phyloP scores from a whole-genome alignment of 1,140 invertebrate species.

The Hycleus phaleratus region DNA sequence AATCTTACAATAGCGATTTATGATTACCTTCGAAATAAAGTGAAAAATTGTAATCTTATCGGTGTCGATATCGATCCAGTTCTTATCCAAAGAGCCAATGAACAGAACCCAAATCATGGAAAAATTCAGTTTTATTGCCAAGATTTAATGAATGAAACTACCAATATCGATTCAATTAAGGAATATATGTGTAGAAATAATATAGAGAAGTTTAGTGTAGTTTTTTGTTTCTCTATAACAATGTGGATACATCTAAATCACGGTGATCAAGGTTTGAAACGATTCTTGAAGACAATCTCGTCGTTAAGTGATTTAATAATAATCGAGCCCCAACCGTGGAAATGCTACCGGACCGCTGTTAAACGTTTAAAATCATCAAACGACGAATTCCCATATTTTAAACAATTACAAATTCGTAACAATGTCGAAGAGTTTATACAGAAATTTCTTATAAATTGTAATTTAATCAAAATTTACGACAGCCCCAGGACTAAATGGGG shows the following conservation, averaged over 20 bases:
- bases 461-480: constrained; percentile 49
- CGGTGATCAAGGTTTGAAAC: constrained; percentile 59
- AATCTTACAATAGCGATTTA: constrained; percentile 55
- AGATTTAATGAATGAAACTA: constrained; percentile 52
- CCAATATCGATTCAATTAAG: constrained; percentile 38
- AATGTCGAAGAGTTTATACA: constrained; percentile 55
- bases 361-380: constrained; percentile 57
- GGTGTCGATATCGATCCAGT: constrained; percentile 67
- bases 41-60: constrained; percentile 48
- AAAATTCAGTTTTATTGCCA: constrained; percentile 50
- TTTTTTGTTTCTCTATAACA: constrained; percentile 73
- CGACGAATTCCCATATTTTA: constrained; percentile 52
- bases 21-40: constrained; percentile 45
- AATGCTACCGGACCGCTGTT: constrained; percentile 66
- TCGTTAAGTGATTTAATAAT: constrained; percentile 50
- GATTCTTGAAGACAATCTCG: constrained; percentile 52
- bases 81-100: constrained; percentile 57
- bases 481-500: constrained; percentile 56
- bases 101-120: constrained; percentile 42
- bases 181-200: constrained; percentile 41
- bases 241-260: constrained; percentile 85
- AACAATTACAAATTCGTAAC: constrained; percentile 49
- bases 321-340: constrained; percentile 76
- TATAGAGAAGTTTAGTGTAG: constrained; percentile 54
- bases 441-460: constrained; percentile 45